Evolutionary conservation across 2,888 invertebrate species (phyloP), one percentile per base, ranked within the genome.

Genomic region (Margaritifera margaritifera): DNA sequence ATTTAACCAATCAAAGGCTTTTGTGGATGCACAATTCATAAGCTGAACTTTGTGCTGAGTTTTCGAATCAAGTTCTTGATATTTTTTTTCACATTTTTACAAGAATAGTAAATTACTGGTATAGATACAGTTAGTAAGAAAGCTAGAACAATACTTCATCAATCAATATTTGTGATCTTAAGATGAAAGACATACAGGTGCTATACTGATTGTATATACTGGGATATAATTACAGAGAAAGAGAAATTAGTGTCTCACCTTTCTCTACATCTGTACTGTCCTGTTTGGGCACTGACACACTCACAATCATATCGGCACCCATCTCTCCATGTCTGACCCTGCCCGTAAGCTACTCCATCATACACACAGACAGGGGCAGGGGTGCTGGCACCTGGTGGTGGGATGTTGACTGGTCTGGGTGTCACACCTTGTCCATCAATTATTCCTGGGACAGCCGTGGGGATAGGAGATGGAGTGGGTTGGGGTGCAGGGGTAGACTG

Each of bases 241-340:
- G 4, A 4, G 22, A 53, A 22, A 58, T 24, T 24, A 6, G 19
- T 20, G n/a, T 22, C 63, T 50, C 58, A 84, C 84, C 81, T 79
- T 64, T 81, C 78, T 24, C 80, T 77, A 69, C 84, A 84, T 53
- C 69, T 78, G 76, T 83, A 81, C 69, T 77, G 77, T 25, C 80
- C 80, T 52, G 69, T 72, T 31, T 68, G 61, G 15, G 80, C 79
- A 68, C 83, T 78, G 52, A 77, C 80, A 67, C 84, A 84, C 56
- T 71, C 77, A 71, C 84, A 84, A 62, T 74, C 74, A 55, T 78
- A 78, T 57, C 80, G 80, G 64, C 84, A 84, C 4, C 82, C 83
- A 66, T 80, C 84, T 51, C 77, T 66, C 80, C 82, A 84, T 22
- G 68, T 83, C 65, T 79, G 75, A 60, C 80, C 83, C 64, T 82